Evolutionary conservation across 2,113 vertebrate genomes (phyloP).

Genomic region (Sapayoa aenigma): DNA sequence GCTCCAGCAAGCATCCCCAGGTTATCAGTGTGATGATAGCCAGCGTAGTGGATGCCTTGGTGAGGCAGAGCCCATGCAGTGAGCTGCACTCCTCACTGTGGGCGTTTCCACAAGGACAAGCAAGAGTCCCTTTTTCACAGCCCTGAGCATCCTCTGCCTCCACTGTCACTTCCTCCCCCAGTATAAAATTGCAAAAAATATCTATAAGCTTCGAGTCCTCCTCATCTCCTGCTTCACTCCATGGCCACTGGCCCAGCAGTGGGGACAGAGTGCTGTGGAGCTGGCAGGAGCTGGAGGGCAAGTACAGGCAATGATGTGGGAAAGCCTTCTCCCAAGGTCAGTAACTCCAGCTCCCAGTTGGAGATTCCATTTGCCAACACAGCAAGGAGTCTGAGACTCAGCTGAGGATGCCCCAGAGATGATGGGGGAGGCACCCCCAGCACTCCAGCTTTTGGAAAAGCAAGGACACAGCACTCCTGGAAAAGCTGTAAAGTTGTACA

Average conservation of each 20-base stretch:
- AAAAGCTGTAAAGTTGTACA: background rate
- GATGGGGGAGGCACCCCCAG: background rate
- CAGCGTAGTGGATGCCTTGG: fast-evolving
- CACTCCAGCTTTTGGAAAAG: background rate
- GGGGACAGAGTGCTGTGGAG: background rate
- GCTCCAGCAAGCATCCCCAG: background rate
- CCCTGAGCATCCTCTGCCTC: background rate
- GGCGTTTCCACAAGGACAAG: background rate
- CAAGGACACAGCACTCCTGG: background rate
- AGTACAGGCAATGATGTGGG: background rate
- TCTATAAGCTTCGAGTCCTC: background rate
- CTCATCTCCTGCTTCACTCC: background rate
- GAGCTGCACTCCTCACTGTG: background rate
- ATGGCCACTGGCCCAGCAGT: background rate
- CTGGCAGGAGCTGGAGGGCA: background rate
- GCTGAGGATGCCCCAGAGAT: background rate
- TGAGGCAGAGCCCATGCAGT: fast-evolving
- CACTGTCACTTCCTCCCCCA: background rate
- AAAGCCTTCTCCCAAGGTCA: background rate
- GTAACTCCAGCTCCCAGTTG: background rate
- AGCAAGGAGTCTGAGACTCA: background rate
- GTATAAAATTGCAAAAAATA: background rate
- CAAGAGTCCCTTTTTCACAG: background rate
- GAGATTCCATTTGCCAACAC: background rate
- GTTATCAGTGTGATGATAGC: background rate